Evolutionary conservation across 2,797 vertebrate species (phyloP).

Genomic region (Apogon hyalosoma): DNA sequence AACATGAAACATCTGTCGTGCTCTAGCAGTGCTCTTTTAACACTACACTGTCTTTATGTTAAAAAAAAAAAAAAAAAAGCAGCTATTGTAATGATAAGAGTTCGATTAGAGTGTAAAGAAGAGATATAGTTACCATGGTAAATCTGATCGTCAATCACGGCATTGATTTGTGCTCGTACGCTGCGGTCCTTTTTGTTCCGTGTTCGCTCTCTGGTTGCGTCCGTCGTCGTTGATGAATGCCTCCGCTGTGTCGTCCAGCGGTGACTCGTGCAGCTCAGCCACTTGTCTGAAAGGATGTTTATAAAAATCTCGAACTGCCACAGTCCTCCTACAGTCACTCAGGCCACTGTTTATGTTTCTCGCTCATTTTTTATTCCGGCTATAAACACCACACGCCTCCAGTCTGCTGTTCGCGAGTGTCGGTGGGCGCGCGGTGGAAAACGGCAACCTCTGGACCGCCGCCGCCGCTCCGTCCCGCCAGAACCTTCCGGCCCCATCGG

Average conservation of each 20-base stretch:
- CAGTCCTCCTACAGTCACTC: conserved; percentile 55
- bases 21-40: no score
- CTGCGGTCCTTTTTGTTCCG: not conserved
- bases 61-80: no score
- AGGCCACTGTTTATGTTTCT: conserved; percentile 67
- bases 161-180: conserved; percentile 13
- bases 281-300: conserved; percentile 70
- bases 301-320: conserved; percentile 69
- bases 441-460: conserved; percentile 40
- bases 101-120: not conserved
- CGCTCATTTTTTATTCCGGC: conserved; percentile 63
- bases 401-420: conserved; percentile 35
- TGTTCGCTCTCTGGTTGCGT: not conserved
- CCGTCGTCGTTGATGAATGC: conserved; percentile 43
- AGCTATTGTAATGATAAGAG: not conserved
- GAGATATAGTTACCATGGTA: not conserved
- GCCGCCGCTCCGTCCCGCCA: conserved; percentile 23
- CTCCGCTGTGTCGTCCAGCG: conserved; percentile 9
- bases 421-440: conserved; percentile 31
- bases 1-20: no score
- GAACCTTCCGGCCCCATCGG: conserved; percentile 51
- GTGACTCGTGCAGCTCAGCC: conserved; percentile 40
- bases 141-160: conserved; percentile 10
- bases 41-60: not conserved
- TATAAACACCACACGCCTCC: conserved; percentile 66